Base-by-base conservation (phyloP, 2,113 vertebrate species). In the Forbesichthys agassizii region DNA sequence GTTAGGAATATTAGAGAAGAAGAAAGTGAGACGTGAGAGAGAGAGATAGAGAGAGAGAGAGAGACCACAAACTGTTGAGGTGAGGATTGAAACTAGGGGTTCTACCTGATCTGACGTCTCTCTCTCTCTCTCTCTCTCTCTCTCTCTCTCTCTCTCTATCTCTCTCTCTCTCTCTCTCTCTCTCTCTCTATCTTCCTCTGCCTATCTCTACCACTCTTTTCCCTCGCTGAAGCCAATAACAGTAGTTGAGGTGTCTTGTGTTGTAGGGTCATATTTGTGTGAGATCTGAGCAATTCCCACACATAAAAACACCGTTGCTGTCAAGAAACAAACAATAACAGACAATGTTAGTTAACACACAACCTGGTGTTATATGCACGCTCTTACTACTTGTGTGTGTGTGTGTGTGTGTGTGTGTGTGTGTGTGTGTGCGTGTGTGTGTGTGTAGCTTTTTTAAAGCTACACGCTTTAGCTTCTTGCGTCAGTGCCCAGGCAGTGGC, bases 381-480 rank as follows among this genome's bases (percentile, higher is more conserved):
- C 10, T 61, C 9, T 54, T 56, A 42, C 66, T 5, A 6, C 33
- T 52, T 70, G 36, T 59, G 54, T 58, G 54, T 49, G n/a, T 64
- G 55, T 56, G 8, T 53, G 8, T 11, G 8, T 53, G 8, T 11
- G 8, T 53, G 8, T 11, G 33, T 70, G 33, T 66, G 7, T 36
- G 6, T 66, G 18, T 68, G 7, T 53, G 8, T 53, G 8, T 11
- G n/a, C n/a, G 33, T 66, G 7, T 36, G 6, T 66, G 18, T 68
- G 7, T 53, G 8, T 53, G 8, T 11, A 53, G 51, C 11, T 11
- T 18, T 56, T 56, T 8, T 13, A 56, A 18, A 79, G 72, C 58
- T 80, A 69, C 73, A 69, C 86, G 66, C 16, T 36, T 9, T 84
- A 82, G 79, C 85, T 90, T 80, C 78, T 71, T 82, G 86, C 67